phyloP scores from a whole-genome alignment of 2,113 vertebrate genomes.

The Pluvialis apricaria region DNA sequence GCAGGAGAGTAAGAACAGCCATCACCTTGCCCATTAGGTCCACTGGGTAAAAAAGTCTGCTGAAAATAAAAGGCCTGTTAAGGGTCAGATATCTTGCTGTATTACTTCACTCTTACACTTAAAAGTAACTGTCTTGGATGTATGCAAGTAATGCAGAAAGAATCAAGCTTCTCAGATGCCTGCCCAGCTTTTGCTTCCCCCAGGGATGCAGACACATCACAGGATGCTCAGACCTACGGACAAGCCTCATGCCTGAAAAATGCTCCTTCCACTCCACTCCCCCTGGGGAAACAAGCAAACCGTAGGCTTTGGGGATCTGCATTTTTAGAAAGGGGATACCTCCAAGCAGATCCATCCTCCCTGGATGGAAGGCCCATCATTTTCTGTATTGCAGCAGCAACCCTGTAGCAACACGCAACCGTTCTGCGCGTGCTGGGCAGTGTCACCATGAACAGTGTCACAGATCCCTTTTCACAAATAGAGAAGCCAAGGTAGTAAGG shows the following conservation, averaged over 20 bases:
- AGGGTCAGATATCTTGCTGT: neutral
- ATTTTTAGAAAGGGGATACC: neutral
- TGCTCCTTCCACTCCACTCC: neutral
- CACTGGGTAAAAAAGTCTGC: neutral
- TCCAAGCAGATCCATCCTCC: neutral
- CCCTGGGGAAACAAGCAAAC: neutral
- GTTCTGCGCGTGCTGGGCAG: neutral
- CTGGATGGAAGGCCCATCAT: neutral
- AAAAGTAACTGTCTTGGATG: neutral
- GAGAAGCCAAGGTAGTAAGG: neutral
- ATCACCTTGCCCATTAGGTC: neutral
- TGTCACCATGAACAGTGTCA: neutral
- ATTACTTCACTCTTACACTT: neutral
- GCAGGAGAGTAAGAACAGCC: neutral
- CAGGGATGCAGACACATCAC: neutral
- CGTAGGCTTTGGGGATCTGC: neutral
- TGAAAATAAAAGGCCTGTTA: neutral
- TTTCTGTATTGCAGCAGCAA: neutral
- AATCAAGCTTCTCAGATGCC: neutral
- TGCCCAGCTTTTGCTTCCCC: neutral
- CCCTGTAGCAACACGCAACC: neutral
- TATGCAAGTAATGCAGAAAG: neutral
- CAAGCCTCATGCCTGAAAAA: neutral
- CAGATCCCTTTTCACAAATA: neutral
- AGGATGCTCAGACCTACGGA: neutral